phyloP scores from a whole-genome alignment of 1,140 invertebrate species.

The Drosophila melanogaster region DNA sequence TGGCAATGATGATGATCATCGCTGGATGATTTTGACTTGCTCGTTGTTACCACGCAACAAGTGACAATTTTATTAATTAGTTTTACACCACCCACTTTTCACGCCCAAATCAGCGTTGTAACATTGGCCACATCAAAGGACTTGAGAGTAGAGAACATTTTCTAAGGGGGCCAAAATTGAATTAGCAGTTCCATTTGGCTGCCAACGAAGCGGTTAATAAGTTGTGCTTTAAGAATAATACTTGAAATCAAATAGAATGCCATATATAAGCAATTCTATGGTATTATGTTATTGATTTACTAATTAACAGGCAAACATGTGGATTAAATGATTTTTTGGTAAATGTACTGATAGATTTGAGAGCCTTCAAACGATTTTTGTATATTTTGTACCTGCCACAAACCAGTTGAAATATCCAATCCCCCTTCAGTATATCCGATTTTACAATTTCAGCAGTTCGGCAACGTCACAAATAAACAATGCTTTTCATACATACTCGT shows the following conservation, averaged over 20 bases:
- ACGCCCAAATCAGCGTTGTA: neutral
- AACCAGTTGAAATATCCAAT: no score
- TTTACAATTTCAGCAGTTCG: no score
- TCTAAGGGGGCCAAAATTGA: conserved; percentile 1
- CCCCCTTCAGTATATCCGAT: no score
- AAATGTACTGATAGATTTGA: no score
- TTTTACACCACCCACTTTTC: conserved; percentile 14
- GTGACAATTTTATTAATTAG: conserved; percentile 57
- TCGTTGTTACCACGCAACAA: conserved; percentile 29
- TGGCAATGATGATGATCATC: neutral
- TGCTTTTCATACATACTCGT: no score
- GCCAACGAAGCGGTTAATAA: neutral
- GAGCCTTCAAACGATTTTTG: no score
- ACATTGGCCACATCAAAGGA: conserved; percentile 8
- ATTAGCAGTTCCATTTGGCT: neutral
- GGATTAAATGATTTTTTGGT: no score
- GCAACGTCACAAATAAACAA: no score
- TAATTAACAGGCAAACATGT: no score
- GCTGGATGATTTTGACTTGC: neutral
- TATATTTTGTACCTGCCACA: no score
- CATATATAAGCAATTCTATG: no score
- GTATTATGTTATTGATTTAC: no score
- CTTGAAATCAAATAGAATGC: neutral
- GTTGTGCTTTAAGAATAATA: neutral
- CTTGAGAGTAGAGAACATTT: neutral